Base-by-base conservation (phyloP, 2,888 invertebrate genomes). In the Tenthredo livida region DNA sequence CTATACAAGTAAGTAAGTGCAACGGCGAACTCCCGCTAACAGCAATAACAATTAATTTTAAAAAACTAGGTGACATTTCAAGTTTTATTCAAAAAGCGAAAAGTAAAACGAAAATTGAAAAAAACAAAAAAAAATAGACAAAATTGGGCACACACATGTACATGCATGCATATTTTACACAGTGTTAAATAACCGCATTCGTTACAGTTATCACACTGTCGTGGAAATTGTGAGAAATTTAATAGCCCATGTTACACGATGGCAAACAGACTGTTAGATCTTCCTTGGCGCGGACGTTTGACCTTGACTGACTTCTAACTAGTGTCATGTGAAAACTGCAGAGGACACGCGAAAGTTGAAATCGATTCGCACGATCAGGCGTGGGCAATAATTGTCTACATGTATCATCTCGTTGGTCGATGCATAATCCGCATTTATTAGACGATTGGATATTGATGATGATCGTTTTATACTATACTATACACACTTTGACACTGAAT, bases 281-380 rank as follows among this genome's bases (percentile, higher is more conserved):
- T 65, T 65, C 65, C 61, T 61, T 61, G 29, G 21, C 67, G 70
- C 47, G 29, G 37, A 47, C 43, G 54, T 88, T 87, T 37, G 91
- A 91, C 91, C 91, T 91, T 91, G 91, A 91, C 89, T 91, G 91
- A 91, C 91, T 91, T 91, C 90, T 88, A 77, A 73, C 72, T 25
- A 50, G 47, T 67, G 78, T 80, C 61, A 80, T 33, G 47, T 33
- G 47, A 77, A 54, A 77, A 43, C 25, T 73, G 72, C 72, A 73
- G 50, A 17, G 54, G 77, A 54, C 50, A 15, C 6, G 47, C 33
- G 17, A 77, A 25, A 47, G 29, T 37, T 50, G 29, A 29, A 54
- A 47, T 77, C 17, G 29, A 4, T 17, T 73, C 33, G 17, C 33
- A 33, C 33, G 17, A 67, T 67, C 67, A 67, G 10, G 67, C 33